Evolutionary conservation across 2,797 vertebrate species (phyloP).

Genomic region (Tenualosa ilisha): DNA sequence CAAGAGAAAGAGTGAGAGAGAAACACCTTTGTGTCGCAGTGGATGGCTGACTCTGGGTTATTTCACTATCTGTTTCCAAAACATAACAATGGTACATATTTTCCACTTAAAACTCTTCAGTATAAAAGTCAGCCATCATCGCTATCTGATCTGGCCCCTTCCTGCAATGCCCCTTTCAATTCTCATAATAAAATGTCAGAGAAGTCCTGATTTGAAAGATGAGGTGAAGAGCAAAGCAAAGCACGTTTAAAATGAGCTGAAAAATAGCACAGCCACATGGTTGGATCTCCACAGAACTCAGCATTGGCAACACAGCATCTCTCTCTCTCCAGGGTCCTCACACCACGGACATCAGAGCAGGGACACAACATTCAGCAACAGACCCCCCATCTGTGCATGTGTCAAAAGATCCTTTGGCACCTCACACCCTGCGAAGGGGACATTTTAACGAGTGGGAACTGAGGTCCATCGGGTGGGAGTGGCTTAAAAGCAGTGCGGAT

Average conservation of each 20-base stretch:
- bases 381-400: slow-evolving; percentile 1
- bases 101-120: slow-evolving; percentile 9
- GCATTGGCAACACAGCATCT: background rate
- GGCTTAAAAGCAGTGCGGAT: background rate
- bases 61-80: slow-evolving; percentile 8
- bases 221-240: background rate
- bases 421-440: background rate
- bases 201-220: background rate
- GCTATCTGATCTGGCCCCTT: slow-evolving; percentile 10
- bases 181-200: background rate
- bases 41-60: background rate
- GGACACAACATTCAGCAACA: background rate
- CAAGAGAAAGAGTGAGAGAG: background rate
- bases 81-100: background rate
- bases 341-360: background rate
- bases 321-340: background rate
- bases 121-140: background rate
- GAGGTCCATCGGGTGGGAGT: background rate
- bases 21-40: background rate
- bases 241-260: background rate
- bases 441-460: background rate
- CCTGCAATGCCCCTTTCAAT: background rate
- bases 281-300: background rate
- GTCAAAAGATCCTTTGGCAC: background rate
- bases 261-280: background rate